A percentile compares a stretch with the other conserved stretches of the same genome.
Evolutionary conservation across 2,888 invertebrate species (phyloP).

Genomic region (Drosophila paranaensis): DNA sequence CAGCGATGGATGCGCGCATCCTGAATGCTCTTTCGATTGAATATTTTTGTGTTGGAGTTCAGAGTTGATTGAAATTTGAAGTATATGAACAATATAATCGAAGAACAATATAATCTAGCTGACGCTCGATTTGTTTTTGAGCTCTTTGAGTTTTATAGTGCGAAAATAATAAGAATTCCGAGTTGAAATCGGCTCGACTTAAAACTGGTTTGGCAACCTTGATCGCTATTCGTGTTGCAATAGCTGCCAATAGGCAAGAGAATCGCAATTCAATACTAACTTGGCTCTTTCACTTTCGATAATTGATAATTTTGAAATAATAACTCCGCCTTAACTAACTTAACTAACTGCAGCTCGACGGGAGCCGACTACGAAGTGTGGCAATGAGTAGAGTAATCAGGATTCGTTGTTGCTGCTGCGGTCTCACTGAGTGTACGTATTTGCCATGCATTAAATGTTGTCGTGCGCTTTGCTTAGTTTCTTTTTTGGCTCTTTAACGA

Average conservation of each 20-base stretch:
- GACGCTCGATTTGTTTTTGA: too few relatives aligned
- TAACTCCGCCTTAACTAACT: background rate
- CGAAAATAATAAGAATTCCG: background rate
- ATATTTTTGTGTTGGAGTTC: background rate
- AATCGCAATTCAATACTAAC: background rate
- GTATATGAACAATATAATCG: background rate
- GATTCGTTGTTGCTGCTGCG: constrained; percentile 4
- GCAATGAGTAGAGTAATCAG: constrained; percentile 16
- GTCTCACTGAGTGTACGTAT: constrained; percentile 19
- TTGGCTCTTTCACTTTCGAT: background rate
- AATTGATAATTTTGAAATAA: background rate
- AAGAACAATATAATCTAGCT: background rate
- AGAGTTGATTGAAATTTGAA: background rate
- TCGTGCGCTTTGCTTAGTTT: constrained; percentile 38
- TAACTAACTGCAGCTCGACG: too few relatives aligned
- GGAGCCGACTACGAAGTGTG: too few relatives aligned
- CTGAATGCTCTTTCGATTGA: constrained; percentile 11
- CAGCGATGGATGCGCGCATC: background rate
- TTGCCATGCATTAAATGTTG: constrained; percentile 54
- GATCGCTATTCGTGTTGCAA: background rate
- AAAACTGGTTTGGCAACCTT: background rate
- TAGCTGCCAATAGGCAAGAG: background rate
- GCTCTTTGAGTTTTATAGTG: background rate
- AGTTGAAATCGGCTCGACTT: background rate
- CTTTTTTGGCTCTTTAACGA: constrained; percentile 32